phyloP scores from a whole-genome alignment of 1,140 invertebrate species.

The Pachyrhynchus sulphureomaculatus region DNA sequence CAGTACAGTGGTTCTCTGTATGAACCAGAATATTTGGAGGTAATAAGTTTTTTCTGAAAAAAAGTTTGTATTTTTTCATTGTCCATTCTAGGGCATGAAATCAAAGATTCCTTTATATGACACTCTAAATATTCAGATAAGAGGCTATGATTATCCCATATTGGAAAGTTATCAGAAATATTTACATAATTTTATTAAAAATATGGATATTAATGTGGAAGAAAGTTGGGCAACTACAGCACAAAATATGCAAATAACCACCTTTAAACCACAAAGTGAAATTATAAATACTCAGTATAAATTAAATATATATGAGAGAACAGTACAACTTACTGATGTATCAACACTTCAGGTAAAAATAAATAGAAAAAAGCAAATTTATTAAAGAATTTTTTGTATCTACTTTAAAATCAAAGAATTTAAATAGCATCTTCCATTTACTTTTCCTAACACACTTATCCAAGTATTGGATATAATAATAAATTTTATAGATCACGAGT shows the following conservation, averaged over 20 bases:
- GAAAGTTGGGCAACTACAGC: conserved; percentile 76
- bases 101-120: conserved; percentile 72
- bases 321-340: conserved; percentile 62
- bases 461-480: too few species aligned
- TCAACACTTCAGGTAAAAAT: conserved; percentile 42
- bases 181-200: conserved; percentile 69
- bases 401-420: too few species aligned
- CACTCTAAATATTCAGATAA: conserved; percentile 74
- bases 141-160: conserved; percentile 77
- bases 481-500: too few species aligned
- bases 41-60: too few species aligned
- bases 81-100: conserved; percentile 59
- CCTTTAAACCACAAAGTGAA: conserved; percentile 67
- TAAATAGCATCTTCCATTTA: too few species aligned
- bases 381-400: too few species aligned
- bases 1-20: conserved; percentile 46
- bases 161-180: conserved; percentile 79
- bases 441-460: too few species aligned
- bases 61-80: too few species aligned
- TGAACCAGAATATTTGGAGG: conserved; percentile 60
- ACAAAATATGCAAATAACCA: conserved; percentile 65
- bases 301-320: conserved; percentile 75
- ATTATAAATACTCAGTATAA: conserved; percentile 69
- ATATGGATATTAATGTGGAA: conserved; percentile 74
- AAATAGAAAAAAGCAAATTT: too few species aligned